Conservation (phyloP, 2,113 vertebrate species). For the Enhydra lutris region DNA sequence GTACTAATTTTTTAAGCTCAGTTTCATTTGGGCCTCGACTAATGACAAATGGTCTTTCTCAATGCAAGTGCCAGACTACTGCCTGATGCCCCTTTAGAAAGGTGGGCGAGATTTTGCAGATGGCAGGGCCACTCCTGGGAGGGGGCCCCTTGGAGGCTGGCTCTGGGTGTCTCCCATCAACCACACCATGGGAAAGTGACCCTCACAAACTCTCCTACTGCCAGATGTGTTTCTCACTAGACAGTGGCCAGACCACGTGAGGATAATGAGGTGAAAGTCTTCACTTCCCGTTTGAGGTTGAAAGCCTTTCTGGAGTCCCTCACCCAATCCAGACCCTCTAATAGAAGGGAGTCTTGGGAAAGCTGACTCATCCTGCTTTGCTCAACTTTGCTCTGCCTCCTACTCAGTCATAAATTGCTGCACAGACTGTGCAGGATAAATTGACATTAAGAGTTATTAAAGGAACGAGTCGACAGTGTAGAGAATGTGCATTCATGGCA, state of each 20-base stretch:
- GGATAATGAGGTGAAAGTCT: background rate
- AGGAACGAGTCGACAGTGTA: conserved; percentile 24
- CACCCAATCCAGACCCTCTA: background rate
- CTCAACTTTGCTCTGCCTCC: background rate
- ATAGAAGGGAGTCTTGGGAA: background rate
- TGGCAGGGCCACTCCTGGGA: background rate
- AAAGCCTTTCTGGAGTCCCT: background rate
- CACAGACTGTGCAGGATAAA: conserved; percentile 32
- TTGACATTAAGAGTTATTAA: conserved; percentile 47
- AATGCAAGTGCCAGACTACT: background rate
- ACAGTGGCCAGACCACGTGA: background rate
- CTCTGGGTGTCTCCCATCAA: background rate
- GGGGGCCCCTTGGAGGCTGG: background rate
- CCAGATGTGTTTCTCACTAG: background rate
- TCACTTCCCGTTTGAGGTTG: background rate
- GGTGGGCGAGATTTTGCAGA: background rate
- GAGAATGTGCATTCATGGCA: background rate
- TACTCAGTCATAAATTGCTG: conserved; percentile 25
- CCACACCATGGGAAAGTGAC: background rate
- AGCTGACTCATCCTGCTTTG: background rate
- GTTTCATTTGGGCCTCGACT: background rate
- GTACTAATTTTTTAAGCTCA: background rate
- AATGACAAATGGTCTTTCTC: background rate
- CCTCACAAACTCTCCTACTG: background rate
- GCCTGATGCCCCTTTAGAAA: background rate